A percentile compares a stretch with the other conserved stretches of the same genome.
phyloP scores from a whole-genome alignment of 2,888 invertebrate species.

The Lithophane socia region DNA sequence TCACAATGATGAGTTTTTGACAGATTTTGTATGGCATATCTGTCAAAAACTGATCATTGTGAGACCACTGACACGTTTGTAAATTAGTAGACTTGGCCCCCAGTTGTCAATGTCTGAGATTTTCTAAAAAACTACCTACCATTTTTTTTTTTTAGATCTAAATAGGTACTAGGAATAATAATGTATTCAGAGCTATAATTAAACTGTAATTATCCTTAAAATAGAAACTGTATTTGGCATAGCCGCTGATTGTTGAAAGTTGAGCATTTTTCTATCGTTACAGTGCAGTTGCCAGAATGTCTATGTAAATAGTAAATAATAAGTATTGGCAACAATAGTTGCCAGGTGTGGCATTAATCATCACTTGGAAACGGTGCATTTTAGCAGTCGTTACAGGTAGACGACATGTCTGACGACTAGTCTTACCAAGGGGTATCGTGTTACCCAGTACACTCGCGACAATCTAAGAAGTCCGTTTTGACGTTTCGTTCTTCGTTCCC shows the following conservation, averaged over 20 bases:
- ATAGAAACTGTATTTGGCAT: constrained; percentile 41
- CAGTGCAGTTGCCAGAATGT: neutral
- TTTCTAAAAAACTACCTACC: neutral
- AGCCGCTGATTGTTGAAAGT: constrained; percentile 3
- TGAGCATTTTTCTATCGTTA: neutral
- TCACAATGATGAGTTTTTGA: no score
- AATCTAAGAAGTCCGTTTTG: no score
- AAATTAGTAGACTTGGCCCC: no score
- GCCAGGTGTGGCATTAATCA: constrained; percentile 26
- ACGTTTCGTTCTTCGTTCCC: no score
- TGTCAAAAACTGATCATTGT: no score
- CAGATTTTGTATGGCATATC: no score
- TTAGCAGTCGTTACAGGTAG: neutral
- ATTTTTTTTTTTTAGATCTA: neutral
- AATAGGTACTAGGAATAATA: neutral
- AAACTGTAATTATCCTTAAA: neutral
- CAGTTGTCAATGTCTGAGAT: no score
- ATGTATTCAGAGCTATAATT: constrained; percentile 13
- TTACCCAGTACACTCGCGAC: no score
- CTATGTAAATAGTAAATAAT: constrained; percentile 11
- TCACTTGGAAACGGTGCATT: neutral
- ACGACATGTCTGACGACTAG: neutral
- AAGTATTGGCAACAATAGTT: constrained; percentile 22
- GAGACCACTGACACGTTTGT: no score
- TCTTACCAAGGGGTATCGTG: neutral